Base-by-base conservation (phyloP, 2,888 invertebrate genomes). In the Andrena camellia region DNA sequence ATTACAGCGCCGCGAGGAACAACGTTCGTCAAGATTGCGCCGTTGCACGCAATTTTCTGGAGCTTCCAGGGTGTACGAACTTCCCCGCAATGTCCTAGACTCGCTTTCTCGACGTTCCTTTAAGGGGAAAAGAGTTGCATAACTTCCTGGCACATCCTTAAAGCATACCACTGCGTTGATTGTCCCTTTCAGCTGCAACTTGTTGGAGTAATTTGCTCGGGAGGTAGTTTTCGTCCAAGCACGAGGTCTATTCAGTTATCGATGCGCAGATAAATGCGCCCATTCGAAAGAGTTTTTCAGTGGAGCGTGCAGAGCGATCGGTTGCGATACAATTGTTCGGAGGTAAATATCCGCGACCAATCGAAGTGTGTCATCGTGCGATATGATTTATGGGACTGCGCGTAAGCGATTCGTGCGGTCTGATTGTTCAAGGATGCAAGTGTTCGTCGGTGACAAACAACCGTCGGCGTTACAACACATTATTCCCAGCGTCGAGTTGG, bases 341-440 rank as follows among this genome's bases (percentile, higher is more conserved):
- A 83, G 78, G 85, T 89, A 90, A 89, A 88, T 90, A 86, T 87
- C 88, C 90, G 89, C 85, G 88, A 90, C 88, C 90, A 90, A 90
- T 90, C 90, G 89, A 87, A 89, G 57, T 86, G 75, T 88, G 86
- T 83, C 89, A 89, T 89, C 87, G 80, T 59, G 29, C 66, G 79
- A 80, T 75, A 74, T 52, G 73, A 77, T 54, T 54, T 17, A 67
- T 62, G 64, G 26, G 42, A 31, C 57, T 42, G 42, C 35, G 63
- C 79, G 66, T 63, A 54, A 69, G 66, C 73, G 66, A 74, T 57
- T 63, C 71, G 57, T 62, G 67, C 73, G 84, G 79, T 87, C 88
- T 83, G 81, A 82, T 88, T 86, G 78, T 68, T 86, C 90, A 87
- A 89, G 88, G 87, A 86, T 86, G 71, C 79, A 59, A 72, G 80